phyloP scores from a whole-genome alignment of 2,797 vertebrate species.

The Pogoniulus pusillus region DNA sequence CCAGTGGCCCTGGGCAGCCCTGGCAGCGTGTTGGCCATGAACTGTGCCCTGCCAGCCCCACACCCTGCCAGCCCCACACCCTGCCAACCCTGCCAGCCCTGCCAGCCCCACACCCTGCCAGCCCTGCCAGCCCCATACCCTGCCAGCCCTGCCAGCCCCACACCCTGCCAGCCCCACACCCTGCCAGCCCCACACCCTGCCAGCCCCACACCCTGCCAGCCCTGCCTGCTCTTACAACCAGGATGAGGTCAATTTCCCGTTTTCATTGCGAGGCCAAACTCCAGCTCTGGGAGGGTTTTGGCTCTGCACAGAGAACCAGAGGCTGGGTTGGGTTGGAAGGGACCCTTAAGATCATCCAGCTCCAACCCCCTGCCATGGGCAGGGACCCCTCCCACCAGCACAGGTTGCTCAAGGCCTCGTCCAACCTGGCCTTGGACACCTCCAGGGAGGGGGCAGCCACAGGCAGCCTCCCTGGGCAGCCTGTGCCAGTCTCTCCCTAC shows the following conservation, averaged over 20 bases:
- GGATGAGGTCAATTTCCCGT: not conserved
- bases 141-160: not conserved
- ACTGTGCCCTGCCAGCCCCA: not conserved
- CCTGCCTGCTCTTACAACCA: not conserved
- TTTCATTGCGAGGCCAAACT: not conserved
- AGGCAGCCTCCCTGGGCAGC: not conserved
- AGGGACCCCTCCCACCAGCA: not conserved
- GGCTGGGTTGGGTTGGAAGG: not conserved
- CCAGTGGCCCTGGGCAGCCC: not conserved
- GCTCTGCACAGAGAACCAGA: not conserved
- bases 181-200: no score
- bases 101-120: not conserved
- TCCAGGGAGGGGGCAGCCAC: not conserved
- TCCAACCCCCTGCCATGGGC: not conserved
- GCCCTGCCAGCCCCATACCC: no score
- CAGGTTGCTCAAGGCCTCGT: not conserved
- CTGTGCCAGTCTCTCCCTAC: not conserved
- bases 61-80: not conserved
- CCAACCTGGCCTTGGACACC: not conserved
- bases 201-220: not conserved
- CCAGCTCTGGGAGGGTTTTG: fast-evolving
- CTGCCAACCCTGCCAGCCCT: not conserved
- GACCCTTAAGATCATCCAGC: not conserved
- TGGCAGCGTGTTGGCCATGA: not conserved
- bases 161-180: no score